Evolutionary conservation across 2,797 vertebrate species (phyloP), one percentile per base, ranked within the genome.

Genomic region (Centropyge bicolor): DNA sequence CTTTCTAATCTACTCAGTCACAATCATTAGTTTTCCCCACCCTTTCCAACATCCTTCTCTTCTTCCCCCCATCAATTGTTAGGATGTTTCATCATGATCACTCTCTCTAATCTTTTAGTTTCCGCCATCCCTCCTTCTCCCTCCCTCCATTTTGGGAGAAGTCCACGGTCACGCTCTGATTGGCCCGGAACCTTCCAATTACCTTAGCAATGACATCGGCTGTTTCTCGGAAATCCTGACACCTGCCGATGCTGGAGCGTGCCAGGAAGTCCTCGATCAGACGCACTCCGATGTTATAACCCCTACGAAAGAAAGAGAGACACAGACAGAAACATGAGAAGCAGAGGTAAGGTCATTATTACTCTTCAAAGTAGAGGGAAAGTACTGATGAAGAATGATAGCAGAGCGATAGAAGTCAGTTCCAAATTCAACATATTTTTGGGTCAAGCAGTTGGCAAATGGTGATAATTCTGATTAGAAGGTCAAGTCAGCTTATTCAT

Each of bases 161-260:
- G 51, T 88, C 86, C 84, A 85, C 20, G 8, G 81, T 88, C 78
- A 81, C 36, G 46, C 81, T 92, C 77, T 64, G 78, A 92, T 84
- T 91, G 86, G 84, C 80, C 86, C 43, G 82, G 61, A 84, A 80
- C 74, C 68, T 64, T 83, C 65, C 84, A 59, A 66, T 94, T 94
- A 99, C 98, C 97, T 99, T 99, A 70, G 98, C 97, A 49, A 99
- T 99, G 83, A 99, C 97, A 94, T 99, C 98, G 0, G 98, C 98
- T 0, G 98, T 99, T 95, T 99, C 98, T 95, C 98, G 96, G 95
- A 99, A 99, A 93, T 99, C 98, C 0, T 99, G 98, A 95, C 98
- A 99, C 83, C 98, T 97, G 59, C 98, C 98, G 0, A 99, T 97
- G 24, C 91, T 99, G 87, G 98, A 99, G 35, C 98, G 96, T 6